A percentile compares a stretch with the other conserved stretches of the same genome.
These are phyloP conservation scores for Acronicta leporina DNA, from an alignment of 2,888 invertebrate species.

Conservation along the genomic window DNA sequence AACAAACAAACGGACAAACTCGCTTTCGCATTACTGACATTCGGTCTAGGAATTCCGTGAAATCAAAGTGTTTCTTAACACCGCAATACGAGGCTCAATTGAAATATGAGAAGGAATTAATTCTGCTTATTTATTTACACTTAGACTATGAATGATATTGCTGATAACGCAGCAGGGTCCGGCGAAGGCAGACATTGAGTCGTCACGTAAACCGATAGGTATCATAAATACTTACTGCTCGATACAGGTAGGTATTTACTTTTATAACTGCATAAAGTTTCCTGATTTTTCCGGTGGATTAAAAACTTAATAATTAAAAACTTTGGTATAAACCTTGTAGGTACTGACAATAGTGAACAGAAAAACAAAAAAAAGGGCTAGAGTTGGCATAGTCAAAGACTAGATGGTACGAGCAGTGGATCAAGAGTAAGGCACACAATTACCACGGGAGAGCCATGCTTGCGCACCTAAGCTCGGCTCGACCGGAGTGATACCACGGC, in stretches of 20 bases:
- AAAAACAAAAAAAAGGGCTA: too few species aligned
- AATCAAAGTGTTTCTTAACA: constrained; percentile 30
- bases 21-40: not conserved
- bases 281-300: too few species aligned
- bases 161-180: constrained; percentile 28
- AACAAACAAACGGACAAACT: constrained; percentile 1
- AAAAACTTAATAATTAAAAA: too few species aligned
- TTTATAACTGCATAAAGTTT: not conserved
- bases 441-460: too few species aligned
- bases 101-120: constrained; percentile 33
- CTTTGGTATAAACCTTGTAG: too few species aligned
- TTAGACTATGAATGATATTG: constrained; percentile 35
- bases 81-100: constrained; percentile 17
- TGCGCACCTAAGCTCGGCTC: too few species aligned
- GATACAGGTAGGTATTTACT: too few species aligned
- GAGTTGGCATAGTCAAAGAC: too few species aligned
- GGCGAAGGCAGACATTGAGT: constrained; percentile 29
- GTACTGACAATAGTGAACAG: too few species aligned
- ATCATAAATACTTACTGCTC: not conserved
- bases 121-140: constrained; percentile 20
- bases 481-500: too few species aligned
- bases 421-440: too few species aligned
- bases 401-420: too few species aligned
- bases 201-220: constrained; percentile 28
- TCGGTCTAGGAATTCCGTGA: constrained; percentile 15